Evolutionary conservation across 2,113 vertebrate species (phyloP).

Genomic region (Anas platyrhynchos): DNA sequence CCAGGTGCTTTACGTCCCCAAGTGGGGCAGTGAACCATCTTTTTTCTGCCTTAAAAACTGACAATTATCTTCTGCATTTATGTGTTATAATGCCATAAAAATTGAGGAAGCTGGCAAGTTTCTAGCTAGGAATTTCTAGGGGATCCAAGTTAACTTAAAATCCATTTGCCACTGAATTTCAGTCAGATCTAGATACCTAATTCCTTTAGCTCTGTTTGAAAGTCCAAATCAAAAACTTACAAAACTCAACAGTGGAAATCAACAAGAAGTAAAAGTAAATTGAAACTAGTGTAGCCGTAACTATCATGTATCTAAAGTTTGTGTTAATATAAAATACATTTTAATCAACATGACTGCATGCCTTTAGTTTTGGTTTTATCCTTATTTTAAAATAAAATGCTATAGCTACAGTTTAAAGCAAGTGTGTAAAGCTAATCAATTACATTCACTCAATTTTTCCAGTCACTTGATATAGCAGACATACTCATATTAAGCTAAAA

Average conservation of each 20-base stretch:
- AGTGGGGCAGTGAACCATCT: rapidly evolving
- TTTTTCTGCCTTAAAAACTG: neutral
- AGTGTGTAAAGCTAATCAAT: neutral
- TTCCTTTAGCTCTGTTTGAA: neutral
- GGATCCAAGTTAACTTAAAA: neutral
- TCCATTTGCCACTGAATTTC: neutral
- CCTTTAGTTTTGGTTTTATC: neutral
- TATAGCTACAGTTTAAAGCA: neutral
- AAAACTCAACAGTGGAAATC: neutral
- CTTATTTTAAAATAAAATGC: neutral
- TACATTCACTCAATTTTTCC: neutral
- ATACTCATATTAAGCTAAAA: neutral
- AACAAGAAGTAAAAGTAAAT: neutral
- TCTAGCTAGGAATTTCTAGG: neutral
- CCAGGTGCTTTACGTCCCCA: neutral
- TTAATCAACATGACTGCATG: neutral
- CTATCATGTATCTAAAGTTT: neutral
- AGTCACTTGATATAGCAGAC: neutral
- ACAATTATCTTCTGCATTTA: neutral
- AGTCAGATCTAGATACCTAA: neutral
- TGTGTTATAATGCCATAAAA: neutral
- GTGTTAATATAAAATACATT: neutral
- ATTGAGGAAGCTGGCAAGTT: neutral
- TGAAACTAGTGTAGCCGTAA: neutral
- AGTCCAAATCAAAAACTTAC: neutral